phyloP scores from a whole-genome alignment of 2,113 vertebrate genomes.

The Seriola rivoliana region DNA sequence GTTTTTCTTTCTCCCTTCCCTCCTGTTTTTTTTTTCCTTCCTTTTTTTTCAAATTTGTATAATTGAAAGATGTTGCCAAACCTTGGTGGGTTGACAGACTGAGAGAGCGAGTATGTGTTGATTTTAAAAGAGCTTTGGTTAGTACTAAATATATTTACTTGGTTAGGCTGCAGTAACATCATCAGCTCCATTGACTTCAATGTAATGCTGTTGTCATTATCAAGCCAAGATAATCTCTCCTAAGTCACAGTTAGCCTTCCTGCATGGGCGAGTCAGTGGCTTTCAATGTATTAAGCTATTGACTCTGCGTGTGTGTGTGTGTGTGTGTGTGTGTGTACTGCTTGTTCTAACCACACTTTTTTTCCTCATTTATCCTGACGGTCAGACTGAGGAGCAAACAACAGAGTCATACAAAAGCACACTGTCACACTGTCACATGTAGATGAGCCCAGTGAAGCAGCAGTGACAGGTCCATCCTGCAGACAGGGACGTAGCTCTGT shows the following conservation, averaged over 20 bases:
- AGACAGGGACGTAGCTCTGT: too few species aligned
- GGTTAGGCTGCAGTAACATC: slow-evolving; percentile 56
- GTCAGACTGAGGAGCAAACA: too few species aligned
- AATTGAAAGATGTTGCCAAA: slow-evolving; percentile 63
- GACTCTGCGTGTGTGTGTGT: slow-evolving; percentile 33
- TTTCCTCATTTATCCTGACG: too few species aligned
- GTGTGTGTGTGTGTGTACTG: neutral
- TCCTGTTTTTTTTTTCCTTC: slow-evolving; percentile 26
- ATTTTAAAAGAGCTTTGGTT: slow-evolving; percentile 58
- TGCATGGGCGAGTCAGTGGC: slow-evolving; percentile 39
- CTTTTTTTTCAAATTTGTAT: slow-evolving; percentile 55
- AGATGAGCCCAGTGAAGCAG: too few species aligned
- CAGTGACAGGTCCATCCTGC: too few species aligned
- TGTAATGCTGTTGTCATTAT: slow-evolving; percentile 69
- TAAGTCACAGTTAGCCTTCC: slow-evolving; percentile 41
- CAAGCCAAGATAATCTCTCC: slow-evolving; percentile 64
- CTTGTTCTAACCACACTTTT: too few species aligned
- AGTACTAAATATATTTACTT: slow-evolving; percentile 57
- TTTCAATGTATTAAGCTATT: slow-evolving; percentile 42
- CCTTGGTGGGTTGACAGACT: neutral
- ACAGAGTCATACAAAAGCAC: too few species aligned
- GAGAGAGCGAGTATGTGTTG: slow-evolving; percentile 7
- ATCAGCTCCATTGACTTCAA: slow-evolving; percentile 70
- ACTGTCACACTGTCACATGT: too few species aligned
- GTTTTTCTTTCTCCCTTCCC: slow-evolving; percentile 41